phyloP scores from a whole-genome alignment of 2,888 invertebrate species.

The Hololepta plana region DNA sequence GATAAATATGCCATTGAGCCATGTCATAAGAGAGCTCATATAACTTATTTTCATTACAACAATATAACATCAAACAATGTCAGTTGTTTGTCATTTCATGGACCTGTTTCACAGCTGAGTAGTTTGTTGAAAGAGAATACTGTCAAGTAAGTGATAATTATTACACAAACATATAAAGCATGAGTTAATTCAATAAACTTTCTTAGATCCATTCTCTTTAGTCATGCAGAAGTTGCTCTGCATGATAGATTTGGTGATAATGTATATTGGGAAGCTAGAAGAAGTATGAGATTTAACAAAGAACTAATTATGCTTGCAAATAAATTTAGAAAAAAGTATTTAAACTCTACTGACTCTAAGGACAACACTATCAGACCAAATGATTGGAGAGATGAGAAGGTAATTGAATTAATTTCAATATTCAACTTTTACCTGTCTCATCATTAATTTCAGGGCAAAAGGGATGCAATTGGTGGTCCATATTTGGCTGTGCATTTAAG shows the following conservation, averaged over 20 bases:
- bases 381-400: constrained; percentile 44
- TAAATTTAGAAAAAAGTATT: constrained; percentile 38
- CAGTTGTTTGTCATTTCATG: constrained; percentile 72
- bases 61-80: constrained; percentile 46
- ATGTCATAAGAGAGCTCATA: constrained; percentile 28
- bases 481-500: constrained; percentile 79
- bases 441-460: too few relatives aligned
- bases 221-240: constrained; percentile 70
- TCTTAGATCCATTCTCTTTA: constrained; percentile 42
- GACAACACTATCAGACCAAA: constrained; percentile 39
- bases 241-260: constrained; percentile 74
- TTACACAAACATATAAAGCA: background rate
- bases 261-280: constrained; percentile 68
- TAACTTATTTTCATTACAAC: constrained; percentile 53
- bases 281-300: constrained; percentile 80
- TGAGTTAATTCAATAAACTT: constrained; percentile 5
- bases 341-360: constrained; percentile 41
- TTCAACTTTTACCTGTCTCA: constrained; percentile 17
- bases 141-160: constrained; percentile 25
- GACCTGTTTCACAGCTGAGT: constrained; percentile 44
- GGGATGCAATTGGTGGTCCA: constrained; percentile 41
- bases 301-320: constrained; percentile 47
- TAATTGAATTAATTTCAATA: constrained; percentile 13
- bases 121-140: constrained; percentile 35
- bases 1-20: constrained; percentile 57